Conservation (phyloP, 2,888 invertebrate species). For the Volucella bombylans region DNA sequence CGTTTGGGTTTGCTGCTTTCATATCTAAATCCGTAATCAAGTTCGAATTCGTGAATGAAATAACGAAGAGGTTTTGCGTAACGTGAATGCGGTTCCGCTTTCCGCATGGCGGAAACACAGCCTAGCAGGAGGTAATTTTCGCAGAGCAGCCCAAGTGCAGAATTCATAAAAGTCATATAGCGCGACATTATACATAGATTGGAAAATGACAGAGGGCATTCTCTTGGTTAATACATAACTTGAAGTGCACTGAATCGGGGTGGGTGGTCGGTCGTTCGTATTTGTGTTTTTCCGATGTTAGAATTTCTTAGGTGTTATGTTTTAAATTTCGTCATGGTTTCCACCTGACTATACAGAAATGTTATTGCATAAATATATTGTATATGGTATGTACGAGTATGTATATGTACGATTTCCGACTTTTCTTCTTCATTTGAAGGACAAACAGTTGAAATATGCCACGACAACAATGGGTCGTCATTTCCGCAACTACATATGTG, state of each 20-base stretch:
- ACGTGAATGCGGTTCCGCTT: slow-evolving; percentile 25
- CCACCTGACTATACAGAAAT: slow-evolving; percentile 46
- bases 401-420: slow-evolving; percentile 1
- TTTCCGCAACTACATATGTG: slow-evolving; percentile 41
- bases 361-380: not conserved
- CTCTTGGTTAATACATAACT: slow-evolving; percentile 29
- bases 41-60: slow-evolving; percentile 39
- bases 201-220: slow-evolving; percentile 24
- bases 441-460: slow-evolving; percentile 27
- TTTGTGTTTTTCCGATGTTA: too few relatives aligned
- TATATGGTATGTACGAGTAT: too few relatives aligned
- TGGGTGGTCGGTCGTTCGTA: slow-evolving; percentile 11
- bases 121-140: slow-evolving; percentile 41
- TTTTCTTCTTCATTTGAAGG: slow-evolving; percentile 25
- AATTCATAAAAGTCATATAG: slow-evolving; percentile 50
- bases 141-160: slow-evolving; percentile 23
- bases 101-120: slow-evolving; percentile 2
- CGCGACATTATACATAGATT: slow-evolving; percentile 37
- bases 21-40: slow-evolving; percentile 33
- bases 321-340: slow-evolving; percentile 19
- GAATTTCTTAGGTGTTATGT: not conserved
- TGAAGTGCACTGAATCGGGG: slow-evolving; percentile 20
- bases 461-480: slow-evolving; percentile 34
- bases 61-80: slow-evolving; percentile 38
- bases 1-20: not conserved